Evolutionary conservation across 1,140 invertebrate species (phyloP).

Genomic region (Stegodyphus dumicola): DNA sequence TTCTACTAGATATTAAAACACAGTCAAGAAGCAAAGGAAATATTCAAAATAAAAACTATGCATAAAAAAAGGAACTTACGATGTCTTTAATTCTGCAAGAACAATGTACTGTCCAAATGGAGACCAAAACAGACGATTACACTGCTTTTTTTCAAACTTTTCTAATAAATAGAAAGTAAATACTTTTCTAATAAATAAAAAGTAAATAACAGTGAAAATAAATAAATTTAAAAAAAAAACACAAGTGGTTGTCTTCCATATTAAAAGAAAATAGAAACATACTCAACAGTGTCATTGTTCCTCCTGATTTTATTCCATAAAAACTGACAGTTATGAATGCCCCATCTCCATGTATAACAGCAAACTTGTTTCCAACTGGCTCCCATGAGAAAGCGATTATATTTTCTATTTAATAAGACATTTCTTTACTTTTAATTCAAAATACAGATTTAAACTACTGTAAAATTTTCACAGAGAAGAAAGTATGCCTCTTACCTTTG

Average conservation of each 20-base stretch:
- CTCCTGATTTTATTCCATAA: constrained; percentile 89
- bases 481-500: constrained; percentile 68
- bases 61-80: constrained; percentile 63
- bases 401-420: constrained; percentile 68
- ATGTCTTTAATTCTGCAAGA: constrained; percentile 80
- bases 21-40: too few relatives aligned
- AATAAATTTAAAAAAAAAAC: background rate
- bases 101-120: constrained; percentile 96
- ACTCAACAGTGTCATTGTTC: constrained; percentile 86
- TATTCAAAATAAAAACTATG: too few relatives aligned
- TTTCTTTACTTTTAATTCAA: background rate
- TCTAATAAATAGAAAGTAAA: constrained; percentile 69
- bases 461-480: background rate
- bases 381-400: constrained; percentile 99
- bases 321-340: constrained; percentile 88
- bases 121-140: constrained; percentile 97
- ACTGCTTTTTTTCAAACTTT: constrained; percentile 90
- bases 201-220: background rate
- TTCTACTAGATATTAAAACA: too few relatives aligned
- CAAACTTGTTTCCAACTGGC: constrained; percentile 94
- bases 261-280: constrained; percentile 66
- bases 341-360: constrained; percentile 93
- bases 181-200: constrained; percentile 74
- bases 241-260: background rate
- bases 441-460: background rate